Base-by-base conservation (phyloP, 2,888 invertebrate species). In the Epinotia ramella region DNA sequence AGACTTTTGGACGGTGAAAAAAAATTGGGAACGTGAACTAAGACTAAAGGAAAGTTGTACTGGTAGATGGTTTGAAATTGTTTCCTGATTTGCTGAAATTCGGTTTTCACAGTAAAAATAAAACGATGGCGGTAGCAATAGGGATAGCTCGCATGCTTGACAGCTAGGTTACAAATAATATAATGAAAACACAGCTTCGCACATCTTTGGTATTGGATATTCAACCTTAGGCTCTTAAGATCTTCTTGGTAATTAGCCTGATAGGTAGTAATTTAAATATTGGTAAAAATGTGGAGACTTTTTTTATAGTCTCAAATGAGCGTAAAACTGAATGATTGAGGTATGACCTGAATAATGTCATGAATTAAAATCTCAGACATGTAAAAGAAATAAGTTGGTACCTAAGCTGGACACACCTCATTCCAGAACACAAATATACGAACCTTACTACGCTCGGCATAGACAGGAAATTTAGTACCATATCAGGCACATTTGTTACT, bases 401-500 rank as follows among this genome's bases (percentile, higher is more conserved):
- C 9, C 6, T 16, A 16, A 49, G 13, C 16, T 49, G 49, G 49
- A 49, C 13, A 49, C 49, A 13, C 13, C 49, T 1, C 49, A 46
- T 13, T 16, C 49, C 5, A 49, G 3, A 16, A 53, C n/a, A 53
- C 7, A n/a, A n/a, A n/a, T n/a, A n/a, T 53, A 57, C 20, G 7
- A 18, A 5, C 9, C 9, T 18, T 57, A 67, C 56, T 67, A 28
- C 6, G 18, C 24, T 46, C 60, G 7, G 28, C 59, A 60, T 60
- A 18, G 44, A 69, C 46, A 46, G 59, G 59, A 24, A 60, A 46
- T 53, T 12, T 28, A 53, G 28, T 28, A 2, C 66, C 66, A 66
- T 28, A 57, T 69, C 60, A 59, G 28, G 24, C 59, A 69, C 60
- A 69, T 69, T 69, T 60, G 69, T 60, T 69, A 46, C 60, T 69